phyloP scores from a whole-genome alignment of 2,888 invertebrate species.

The Melanostoma scalare region DNA sequence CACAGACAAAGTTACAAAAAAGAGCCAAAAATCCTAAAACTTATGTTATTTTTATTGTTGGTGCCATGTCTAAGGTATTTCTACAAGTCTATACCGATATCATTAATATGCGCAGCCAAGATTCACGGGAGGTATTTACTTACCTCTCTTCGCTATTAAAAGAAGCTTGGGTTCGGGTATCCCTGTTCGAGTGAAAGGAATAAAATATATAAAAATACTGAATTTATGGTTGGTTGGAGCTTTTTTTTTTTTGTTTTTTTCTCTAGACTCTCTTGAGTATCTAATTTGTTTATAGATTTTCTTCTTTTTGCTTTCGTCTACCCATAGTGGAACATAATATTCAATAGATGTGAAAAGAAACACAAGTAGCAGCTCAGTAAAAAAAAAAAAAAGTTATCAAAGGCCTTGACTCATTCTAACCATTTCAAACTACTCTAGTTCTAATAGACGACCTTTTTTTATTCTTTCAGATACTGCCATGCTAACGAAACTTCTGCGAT shows the following conservation, averaged over 20 bases:
- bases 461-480: too few relatives aligned
- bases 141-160: slow-evolving; percentile 10
- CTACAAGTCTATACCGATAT: slow-evolving; percentile 11
- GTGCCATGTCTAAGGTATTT: slow-evolving; percentile 26
- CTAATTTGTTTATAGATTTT: slow-evolving; percentile 1
- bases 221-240: slow-evolving; percentile 23
- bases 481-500: too few relatives aligned
- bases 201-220: slow-evolving; percentile 31
- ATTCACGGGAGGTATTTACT: slow-evolving; percentile 41
- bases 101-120: slow-evolving; percentile 58
- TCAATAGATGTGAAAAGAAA: not conserved
- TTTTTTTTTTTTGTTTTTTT: not conserved
- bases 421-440: too few relatives aligned
- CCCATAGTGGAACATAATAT: slow-evolving; percentile 19
- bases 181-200: slow-evolving; percentile 24
- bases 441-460: too few relatives aligned
- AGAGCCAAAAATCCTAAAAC: slow-evolving; percentile 1
- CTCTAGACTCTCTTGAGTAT: not conserved
- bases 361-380: not conserved
- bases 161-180: slow-evolving; percentile 9
- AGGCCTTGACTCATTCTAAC: too few relatives aligned
- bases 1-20: slow-evolving; percentile 3
- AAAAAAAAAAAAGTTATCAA: too few relatives aligned
- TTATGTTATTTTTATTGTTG: slow-evolving; percentile 20
- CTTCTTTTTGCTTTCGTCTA: not conserved